Base-by-base conservation (phyloP, 2,113 vertebrate genomes). In the Pterophyllum scalare region DNA sequence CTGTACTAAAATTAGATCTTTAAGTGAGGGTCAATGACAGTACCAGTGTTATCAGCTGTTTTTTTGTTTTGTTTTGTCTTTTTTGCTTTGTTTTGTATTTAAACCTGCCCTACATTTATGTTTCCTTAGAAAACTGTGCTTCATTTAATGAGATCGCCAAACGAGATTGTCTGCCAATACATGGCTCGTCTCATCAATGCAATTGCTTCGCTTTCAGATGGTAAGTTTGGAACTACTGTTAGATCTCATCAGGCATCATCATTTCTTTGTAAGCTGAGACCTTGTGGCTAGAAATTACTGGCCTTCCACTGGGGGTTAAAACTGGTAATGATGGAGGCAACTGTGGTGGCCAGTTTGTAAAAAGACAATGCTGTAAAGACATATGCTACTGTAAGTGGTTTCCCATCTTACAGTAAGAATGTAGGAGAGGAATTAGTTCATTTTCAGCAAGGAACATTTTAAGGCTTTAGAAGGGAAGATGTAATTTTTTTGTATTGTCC, bases 181-280 rank as follows among this genome's bases (percentile, higher is more conserved):
- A 96, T 89, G 85, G 97, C 97, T 81, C 96, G 97, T 52, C 97
- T 99, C 33, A 90, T 99, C 94, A 98, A 99, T 67, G 96, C 97
- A 1, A 96, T 99, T 38, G 97, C 98, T 11, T 99, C 98, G 3
- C 93, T 99, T 56, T 94, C 95, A 11, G 97, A 97, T 90, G 98
- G 98, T 99, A 94, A 92, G 96, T 90, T 65, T 12, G 35, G 54
- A 65, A 1, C 4, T 20, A 7, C 7, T 33, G 33, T 60, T 70
- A 72, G 22, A 70, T 74, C 65, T 49, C 33, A 19, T 75, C 13
- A 40, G 22, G n/a, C 74, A 74, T 84, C 8, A 7, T 76, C 43
- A 62, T 77, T 81, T 79, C 40, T 65, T 84, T 54, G 7, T n/a
- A 82, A 35, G 14, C 10, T 13, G 57, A 85, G 22, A 83, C 76